Base-by-base conservation (phyloP, 2,888 invertebrate genomes). In the Trypoxylon attenuatum region DNA sequence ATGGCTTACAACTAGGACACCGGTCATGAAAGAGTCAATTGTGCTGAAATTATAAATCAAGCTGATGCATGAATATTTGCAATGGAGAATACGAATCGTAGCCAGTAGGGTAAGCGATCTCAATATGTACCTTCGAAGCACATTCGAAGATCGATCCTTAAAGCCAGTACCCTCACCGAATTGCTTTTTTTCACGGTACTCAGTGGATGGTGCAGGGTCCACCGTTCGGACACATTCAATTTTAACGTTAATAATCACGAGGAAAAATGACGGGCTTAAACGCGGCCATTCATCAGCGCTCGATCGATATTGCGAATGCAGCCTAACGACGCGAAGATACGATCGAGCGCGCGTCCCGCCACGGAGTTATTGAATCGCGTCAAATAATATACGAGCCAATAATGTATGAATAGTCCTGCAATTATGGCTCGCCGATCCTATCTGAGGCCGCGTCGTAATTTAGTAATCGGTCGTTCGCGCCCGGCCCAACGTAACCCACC, bases 381-480 rank as follows among this genome's bases (percentile, higher is more conserved):
- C 78, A 83, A 83, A 82, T 84, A 84, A 84, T 82, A 82, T 84
- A 84, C 80, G 84, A 82, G 80, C 80, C 81, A 83, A 83, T 83
- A 83, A 83, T 82, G 81, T 77, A 82, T 76, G 81, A 82, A 83
- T 83, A 78, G 82, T 81, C 75, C 77, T 74, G 77, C 82, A 83
- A 83, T 83, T 83, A 83, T 74, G 75, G 72, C 50, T 27, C 53
- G 18, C 58, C 59, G 80, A 81, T 81, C 72, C 69, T 81, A 83
- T 83, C 81, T 76, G 77, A 81, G 65, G 76, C 56, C 42, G 65
- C 66, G 64, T 67, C 69, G 68, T 69, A 71, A 79, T 79, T 77
- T 78, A 73, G 71, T 71, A 78, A 77, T 77, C 78, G 78, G 69
- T 76, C 70, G 49, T 73, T 76, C 65, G 58, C 59, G 33, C 71